These are phyloP conservation scores for Prosopocoilus inquinatus DNA, from an alignment of 2,888 invertebrate genomes.

Conservation along the genomic window DNA sequence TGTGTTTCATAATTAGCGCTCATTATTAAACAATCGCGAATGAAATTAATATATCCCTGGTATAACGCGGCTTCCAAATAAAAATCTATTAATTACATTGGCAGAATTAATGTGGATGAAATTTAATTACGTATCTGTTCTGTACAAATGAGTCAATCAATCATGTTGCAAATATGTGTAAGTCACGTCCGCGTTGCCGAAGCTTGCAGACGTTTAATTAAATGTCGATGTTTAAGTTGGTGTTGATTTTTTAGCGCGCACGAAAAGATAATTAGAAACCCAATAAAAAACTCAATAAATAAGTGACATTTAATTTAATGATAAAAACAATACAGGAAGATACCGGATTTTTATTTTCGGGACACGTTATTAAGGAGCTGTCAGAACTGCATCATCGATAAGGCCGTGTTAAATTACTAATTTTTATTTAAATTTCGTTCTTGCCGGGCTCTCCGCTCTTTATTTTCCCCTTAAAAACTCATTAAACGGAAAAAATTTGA, in stretches of 20 bases:
- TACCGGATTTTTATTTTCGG: slow-evolving; percentile 9
- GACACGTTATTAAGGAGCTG: slow-evolving; percentile 30
- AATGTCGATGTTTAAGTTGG: not conserved
- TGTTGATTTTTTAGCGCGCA: not conserved
- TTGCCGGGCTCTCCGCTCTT: slow-evolving; percentile 20
- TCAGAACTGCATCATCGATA: slow-evolving; percentile 32
- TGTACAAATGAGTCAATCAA: not conserved
- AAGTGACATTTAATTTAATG: slow-evolving; percentile 39
- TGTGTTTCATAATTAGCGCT: slow-evolving; percentile 1
- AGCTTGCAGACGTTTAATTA: too few species aligned
- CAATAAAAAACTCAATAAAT: slow-evolving; percentile 16
- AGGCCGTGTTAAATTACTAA: slow-evolving; percentile 31
- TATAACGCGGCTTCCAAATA: not conserved
- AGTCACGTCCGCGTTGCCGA: not conserved
- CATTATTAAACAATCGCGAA: slow-evolving; percentile 1
- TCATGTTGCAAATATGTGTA: not conserved
- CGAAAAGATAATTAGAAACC: not conserved
- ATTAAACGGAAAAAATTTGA: slow-evolving; percentile 28
- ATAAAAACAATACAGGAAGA: slow-evolving; percentile 34
- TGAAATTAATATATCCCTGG: slow-evolving; percentile 1
- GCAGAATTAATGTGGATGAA: not conserved
- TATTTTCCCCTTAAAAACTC: slow-evolving; percentile 20
- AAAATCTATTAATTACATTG: slow-evolving; percentile 2
- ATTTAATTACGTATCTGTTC: not conserved
- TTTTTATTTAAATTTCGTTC: slow-evolving; percentile 27